Evolutionary conservation across 2,888 invertebrate genomes (phyloP), one percentile per base, ranked within the genome.

Genomic region (Selenia dentaria): DNA sequence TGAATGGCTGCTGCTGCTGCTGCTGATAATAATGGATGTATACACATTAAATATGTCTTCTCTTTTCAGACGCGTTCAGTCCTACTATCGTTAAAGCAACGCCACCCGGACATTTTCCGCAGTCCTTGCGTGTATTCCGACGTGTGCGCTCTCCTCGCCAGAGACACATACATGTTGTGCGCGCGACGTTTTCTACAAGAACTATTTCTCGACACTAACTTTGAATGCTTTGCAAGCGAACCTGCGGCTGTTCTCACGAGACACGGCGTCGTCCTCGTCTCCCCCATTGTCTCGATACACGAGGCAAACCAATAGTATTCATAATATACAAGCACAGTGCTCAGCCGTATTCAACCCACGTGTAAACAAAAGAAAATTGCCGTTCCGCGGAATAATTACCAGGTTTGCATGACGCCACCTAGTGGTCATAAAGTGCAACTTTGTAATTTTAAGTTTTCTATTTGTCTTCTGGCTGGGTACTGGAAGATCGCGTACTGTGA

Each of bases 111-210:
- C 20, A 88, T 93, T 52, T 96, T 96, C 83, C 94, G 96, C 83
- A 97, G 97, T 73, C 91, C 96, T 47, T 99, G 99, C 81, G 92
- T 98, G 10, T 99, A 97, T 87, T 98, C 97, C 0, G 98, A 99
- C 79, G 95, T 98, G 8, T 95, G 96, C 75, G 94, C 93, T 51
- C 91, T 96, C 43, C 88, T 98, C 42, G 94, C 96, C 0, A 92
- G 93, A 39, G 95, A 95, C 75, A 94, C 95, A 28, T 98, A 97
- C 81, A 93, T 97, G 70, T 90, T 98, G 70, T 93, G 93, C 51
- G 95, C 97, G 1, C 92, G 98, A 6, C 93, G 97, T 42, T 97
- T 98, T 80, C 90, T 99, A 18, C 98, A 99, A 78, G 99, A 99
- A 79, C 91, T 99, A 24, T 99, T 99, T 82, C 92, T 97, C 36